Conservation (phyloP, 1,140 invertebrate genomes). For the Laupala kohalensis region DNA sequence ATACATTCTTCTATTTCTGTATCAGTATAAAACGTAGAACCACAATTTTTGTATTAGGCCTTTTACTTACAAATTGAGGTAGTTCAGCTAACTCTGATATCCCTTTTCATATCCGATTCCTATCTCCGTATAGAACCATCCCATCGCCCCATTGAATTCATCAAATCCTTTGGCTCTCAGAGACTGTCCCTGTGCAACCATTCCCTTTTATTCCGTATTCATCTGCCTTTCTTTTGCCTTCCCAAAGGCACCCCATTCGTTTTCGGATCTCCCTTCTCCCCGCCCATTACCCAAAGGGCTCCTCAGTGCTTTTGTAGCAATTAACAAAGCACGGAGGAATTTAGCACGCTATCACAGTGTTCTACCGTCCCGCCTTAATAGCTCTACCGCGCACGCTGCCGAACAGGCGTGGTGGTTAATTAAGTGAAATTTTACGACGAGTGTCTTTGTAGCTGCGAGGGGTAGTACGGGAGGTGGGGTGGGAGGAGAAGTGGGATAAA, state of each 20-base stretch:
- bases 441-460: neutral
- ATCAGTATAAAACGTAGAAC: too few species aligned
- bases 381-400: neutral
- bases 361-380: neutral
- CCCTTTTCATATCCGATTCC: neutral
- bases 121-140: too few species aligned
- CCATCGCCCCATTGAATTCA: neutral
- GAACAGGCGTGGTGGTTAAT: neutral
- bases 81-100: neutral
- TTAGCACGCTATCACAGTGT: neutral
- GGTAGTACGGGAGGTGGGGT: too few species aligned
- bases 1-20: too few species aligned
- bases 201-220: neutral
- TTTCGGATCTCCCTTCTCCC: neutral
- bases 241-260: too few species aligned
- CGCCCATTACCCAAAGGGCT: neutral
- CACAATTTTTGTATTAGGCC: too few species aligned
- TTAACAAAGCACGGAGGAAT: neutral
- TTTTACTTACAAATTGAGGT: too few species aligned
- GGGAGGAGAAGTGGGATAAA: too few species aligned
- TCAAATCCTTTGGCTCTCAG: too few species aligned
- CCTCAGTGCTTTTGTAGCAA: neutral
- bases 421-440: neutral
- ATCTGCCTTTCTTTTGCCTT: too few species aligned
- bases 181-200: neutral